A percentile compares a stretch with the other conserved stretches of the same genome.
These are phyloP conservation scores for Melanostigma gelatinosum DNA, from an alignment of 2,113 vertebrate species.

Conservation along the genomic window DNA sequence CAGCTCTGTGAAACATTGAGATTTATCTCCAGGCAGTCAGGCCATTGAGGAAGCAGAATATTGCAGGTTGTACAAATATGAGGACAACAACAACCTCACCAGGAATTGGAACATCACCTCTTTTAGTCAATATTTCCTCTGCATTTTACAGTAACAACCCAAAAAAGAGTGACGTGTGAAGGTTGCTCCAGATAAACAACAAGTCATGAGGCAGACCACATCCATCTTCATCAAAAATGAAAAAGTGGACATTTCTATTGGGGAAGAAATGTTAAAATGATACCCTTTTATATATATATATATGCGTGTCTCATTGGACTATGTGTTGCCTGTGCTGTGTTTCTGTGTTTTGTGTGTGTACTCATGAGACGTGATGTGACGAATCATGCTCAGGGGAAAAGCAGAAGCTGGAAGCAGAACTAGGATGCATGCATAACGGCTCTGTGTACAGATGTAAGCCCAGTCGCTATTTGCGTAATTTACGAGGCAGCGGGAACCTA, in stretches of 20 bases:
- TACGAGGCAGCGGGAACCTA: neutral
- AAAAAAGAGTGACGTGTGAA: neutral
- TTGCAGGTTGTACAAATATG: slow-evolving; percentile 27
- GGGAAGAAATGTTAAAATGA: neutral
- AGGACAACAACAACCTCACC: slow-evolving; percentile 18
- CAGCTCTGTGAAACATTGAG: slow-evolving; percentile 56
- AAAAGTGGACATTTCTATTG: neutral
- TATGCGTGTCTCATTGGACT: neutral
- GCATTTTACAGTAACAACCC: slow-evolving; percentile 4
- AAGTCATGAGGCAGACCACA: neutral
- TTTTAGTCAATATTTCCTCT: slow-evolving; percentile 28
- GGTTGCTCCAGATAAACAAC: neutral
- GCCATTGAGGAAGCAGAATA: slow-evolving; percentile 31
- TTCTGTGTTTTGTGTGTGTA: neutral
- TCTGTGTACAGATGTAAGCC: slow-evolving; percentile 24
- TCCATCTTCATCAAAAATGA: slow-evolving; percentile 15
- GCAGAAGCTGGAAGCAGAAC: slow-evolving; percentile 42
- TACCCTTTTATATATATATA: neutral
- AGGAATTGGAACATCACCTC: slow-evolving; percentile 19
- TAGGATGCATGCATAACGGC: neutral
- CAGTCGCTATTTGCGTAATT: slow-evolving; percentile 14
- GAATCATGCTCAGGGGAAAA: slow-evolving; percentile 25
- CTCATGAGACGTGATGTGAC: slow-evolving; percentile 34
- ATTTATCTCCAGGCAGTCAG: slow-evolving; percentile 63
- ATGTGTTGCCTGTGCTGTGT: neutral